Evolutionary conservation across 2,113 vertebrate species (phyloP).

Genomic region (Eulacestoma nigropectus): DNA sequence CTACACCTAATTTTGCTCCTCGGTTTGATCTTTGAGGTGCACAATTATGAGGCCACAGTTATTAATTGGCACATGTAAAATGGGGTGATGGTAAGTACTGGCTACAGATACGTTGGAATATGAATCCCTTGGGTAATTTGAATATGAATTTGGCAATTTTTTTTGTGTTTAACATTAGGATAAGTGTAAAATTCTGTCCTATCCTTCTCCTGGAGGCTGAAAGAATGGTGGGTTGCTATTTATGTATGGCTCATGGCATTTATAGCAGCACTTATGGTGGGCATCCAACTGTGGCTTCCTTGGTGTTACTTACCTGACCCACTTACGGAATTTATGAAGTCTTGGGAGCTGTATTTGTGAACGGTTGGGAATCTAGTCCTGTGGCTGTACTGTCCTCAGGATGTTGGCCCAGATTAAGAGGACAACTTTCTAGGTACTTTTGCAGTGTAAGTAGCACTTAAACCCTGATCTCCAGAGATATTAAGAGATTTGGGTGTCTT

Average conservation of each 20-base stretch:
- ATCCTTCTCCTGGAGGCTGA: neutral
- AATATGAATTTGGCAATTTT: neutral
- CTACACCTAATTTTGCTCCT: neutral
- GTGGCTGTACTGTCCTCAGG: neutral
- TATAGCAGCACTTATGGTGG: neutral
- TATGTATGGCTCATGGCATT: neutral
- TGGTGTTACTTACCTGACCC: neutral
- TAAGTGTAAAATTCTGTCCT: neutral
- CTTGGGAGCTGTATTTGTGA: neutral
- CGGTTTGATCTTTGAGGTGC: neutral
- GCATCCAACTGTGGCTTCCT: neutral
- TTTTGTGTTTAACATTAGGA: neutral
- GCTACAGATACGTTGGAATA: neutral
- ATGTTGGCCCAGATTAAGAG: conserved; percentile 8
- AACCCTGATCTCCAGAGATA: conserved; percentile 12
- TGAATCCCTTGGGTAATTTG: neutral
- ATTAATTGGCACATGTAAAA: neutral
- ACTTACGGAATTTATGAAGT: neutral
- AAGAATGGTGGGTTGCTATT: neutral
- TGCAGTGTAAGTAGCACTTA: conserved; percentile 27
- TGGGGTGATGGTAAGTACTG: conserved; percentile 26
- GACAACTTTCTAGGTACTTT: conserved; percentile 40
- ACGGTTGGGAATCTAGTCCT: neutral
- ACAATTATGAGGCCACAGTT: neutral
- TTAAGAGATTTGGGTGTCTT: conserved; percentile 29